phyloP scores from a whole-genome alignment of 2,888 invertebrate genomes.

The Lomographa bimaculata region DNA sequence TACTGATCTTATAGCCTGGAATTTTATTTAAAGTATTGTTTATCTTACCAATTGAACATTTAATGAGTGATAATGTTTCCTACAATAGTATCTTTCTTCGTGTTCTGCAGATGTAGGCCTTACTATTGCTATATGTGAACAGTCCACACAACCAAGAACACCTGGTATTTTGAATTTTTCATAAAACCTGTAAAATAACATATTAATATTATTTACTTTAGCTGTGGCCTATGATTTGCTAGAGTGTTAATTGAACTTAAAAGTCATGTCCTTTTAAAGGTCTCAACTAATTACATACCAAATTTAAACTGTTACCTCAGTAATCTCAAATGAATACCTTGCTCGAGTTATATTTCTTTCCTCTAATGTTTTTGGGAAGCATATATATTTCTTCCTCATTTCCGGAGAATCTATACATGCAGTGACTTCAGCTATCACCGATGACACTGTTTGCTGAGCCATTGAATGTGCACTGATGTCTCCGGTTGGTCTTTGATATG shows the following conservation, averaged over 20 bases:
- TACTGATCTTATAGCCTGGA: too few relatives aligned
- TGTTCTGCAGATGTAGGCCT: neutral
- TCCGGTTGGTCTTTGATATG: conserved; percentile 12
- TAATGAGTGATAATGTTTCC: neutral
- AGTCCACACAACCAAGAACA: neutral
- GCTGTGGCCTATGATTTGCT: too few relatives aligned
- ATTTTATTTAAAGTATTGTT: too few relatives aligned
- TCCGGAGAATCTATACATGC: neutral
- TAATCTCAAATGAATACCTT: too few relatives aligned
- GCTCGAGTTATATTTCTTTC: neutral
- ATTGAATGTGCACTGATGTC: neutral
- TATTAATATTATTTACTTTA: too few relatives aligned
- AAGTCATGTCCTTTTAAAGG: too few relatives aligned
- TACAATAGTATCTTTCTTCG: neutral
- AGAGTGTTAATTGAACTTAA: too few relatives aligned
- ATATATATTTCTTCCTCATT: conserved; percentile 1
- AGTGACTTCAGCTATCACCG: neutral
- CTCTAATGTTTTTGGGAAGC: neutral
- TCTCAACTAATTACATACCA: too few relatives aligned
- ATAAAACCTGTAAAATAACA: neutral
- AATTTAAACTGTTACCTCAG: too few relatives aligned
- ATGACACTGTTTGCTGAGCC: conserved; percentile 1
- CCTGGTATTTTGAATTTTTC: neutral
- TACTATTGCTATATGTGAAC: neutral
- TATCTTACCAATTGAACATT: conserved; percentile 1